phyloP scores from a whole-genome alignment of 2,797 vertebrate genomes.

The Rhinogobio ventralis region DNA sequence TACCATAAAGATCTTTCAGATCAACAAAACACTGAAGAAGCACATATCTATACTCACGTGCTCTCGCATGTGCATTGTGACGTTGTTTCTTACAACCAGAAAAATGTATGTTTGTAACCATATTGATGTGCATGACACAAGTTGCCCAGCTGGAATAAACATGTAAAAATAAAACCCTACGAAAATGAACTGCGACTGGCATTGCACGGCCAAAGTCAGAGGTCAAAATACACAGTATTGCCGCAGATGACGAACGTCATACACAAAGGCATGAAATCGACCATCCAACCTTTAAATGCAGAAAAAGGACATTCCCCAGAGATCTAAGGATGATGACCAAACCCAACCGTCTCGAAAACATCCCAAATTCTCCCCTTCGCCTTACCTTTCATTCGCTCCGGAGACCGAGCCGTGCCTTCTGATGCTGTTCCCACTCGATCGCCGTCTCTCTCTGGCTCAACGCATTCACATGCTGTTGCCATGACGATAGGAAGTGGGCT shows the following conservation, averaged over 20 bases:
- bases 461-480: constrained; percentile 87
- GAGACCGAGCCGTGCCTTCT: constrained; percentile 85
- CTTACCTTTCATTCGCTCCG: constrained; percentile 86
- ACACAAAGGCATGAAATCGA: constrained; percentile 32
- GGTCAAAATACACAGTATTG: constrained; percentile 43
- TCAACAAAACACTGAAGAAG: constrained; percentile 1
- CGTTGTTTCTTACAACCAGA: constrained; percentile 5
- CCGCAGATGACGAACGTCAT: constrained; percentile 33
- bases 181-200: constrained; percentile 16
- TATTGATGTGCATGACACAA: not conserved
- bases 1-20: constrained; percentile 4
- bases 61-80: constrained; percentile 41
- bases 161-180: not conserved
- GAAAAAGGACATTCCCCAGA: constrained; percentile 12
- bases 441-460: constrained; percentile 72
- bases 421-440: constrained; percentile 75
- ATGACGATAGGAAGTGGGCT: constrained; percentile 82
- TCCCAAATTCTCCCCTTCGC: not conserved
- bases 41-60: constrained; percentile 31
- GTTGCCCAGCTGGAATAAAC: constrained; percentile 15
- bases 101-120: not conserved
- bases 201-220: constrained; percentile 44
- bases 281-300: constrained; percentile 12
- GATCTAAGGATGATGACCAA: constrained; percentile 4
- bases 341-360: constrained; percentile 3